A percentile compares a stretch with the other conserved stretches of the same genome.
phyloP scores from a whole-genome alignment of 2,797 vertebrate genomes.

The Psittacula derbiana region DNA sequence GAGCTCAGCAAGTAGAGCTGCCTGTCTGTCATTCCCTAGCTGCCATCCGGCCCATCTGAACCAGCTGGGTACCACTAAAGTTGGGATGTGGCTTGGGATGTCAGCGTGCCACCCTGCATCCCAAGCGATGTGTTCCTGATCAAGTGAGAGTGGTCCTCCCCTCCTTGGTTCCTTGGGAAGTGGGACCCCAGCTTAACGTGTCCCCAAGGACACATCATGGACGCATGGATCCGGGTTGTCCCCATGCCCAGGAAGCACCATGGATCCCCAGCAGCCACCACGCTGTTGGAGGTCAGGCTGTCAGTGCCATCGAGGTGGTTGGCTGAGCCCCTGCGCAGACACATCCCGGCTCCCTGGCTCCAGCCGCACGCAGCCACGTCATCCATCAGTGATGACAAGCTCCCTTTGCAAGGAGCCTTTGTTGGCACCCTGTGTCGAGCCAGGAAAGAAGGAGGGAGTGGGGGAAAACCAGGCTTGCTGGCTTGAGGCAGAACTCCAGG shows the following conservation, averaged over 20 bases:
- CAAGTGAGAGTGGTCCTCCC: fast-evolving
- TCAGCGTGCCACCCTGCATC: not conserved
- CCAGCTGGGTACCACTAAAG: not conserved
- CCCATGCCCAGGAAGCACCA: not conserved
- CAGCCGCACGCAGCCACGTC: slow-evolving; percentile 27
- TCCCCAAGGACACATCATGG: not conserved
- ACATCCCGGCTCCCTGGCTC: slow-evolving; percentile 37
- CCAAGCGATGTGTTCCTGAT: not conserved
- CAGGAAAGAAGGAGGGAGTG: not conserved
- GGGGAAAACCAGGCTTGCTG: not conserved
- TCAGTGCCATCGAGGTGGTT: slow-evolving; percentile 57
- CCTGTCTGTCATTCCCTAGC: not conserved
- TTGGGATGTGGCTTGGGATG: not conserved
- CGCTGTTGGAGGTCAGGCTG: not conserved
- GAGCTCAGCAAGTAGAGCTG: not conserved
- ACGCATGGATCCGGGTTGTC: not conserved
- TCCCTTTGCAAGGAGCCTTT: slow-evolving; percentile 59
- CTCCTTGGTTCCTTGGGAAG: not conserved
- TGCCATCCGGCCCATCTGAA: not conserved
- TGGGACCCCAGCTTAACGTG: not conserved
- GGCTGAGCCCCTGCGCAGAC: slow-evolving; percentile 1
- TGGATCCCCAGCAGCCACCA: not conserved
- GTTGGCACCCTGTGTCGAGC: slow-evolving; percentile 31
- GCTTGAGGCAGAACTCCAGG: slow-evolving; percentile 36
- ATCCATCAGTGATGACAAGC: slow-evolving; percentile 62